Conservation (phyloP, 2,113 vertebrate species). For the Embiotoca jacksoni region DNA sequence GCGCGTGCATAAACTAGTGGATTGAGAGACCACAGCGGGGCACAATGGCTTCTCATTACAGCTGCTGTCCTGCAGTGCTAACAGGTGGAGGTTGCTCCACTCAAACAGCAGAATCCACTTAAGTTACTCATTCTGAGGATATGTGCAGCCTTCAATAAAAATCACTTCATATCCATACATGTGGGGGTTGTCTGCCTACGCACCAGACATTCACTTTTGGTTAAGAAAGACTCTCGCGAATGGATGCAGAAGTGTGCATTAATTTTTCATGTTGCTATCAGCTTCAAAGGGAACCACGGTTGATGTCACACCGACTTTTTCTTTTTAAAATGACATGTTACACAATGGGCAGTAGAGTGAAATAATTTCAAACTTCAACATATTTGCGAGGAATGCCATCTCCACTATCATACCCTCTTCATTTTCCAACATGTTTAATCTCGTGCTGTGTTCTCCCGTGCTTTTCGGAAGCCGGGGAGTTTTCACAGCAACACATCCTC, state of each 20-base stretch:
- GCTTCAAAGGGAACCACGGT: conserved; percentile 45
- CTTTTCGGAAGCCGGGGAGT: conserved; percentile 34
- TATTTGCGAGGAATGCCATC: conserved; percentile 17
- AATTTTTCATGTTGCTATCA: conserved; percentile 65
- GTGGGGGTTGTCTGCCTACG: conserved; percentile 41
- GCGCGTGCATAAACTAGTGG: background rate
- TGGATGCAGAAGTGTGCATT: conserved; percentile 48
- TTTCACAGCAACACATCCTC: conserved; percentile 65
- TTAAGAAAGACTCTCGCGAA: conserved; percentile 37
- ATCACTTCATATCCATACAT: conserved; percentile 46
- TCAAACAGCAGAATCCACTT: conserved; percentile 48
- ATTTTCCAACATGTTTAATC: conserved; percentile 38
- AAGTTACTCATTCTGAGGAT: conserved; percentile 21
- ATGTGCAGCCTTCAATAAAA: conserved; percentile 26
- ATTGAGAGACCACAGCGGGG: conserved; percentile 20
- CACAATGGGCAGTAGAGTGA: conserved; percentile 30
- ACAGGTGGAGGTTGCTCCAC: conserved; percentile 50
- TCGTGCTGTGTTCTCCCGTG: conserved; percentile 38
- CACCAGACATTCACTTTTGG: conserved; percentile 55
- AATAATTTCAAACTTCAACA: conserved; percentile 17
- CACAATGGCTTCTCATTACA: conserved; percentile 45
- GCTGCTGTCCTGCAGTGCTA: conserved; percentile 41
- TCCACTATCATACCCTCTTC: conserved; percentile 38
- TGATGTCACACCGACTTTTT: conserved; percentile 28
- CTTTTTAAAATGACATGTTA: conserved; percentile 17